Evolutionary conservation across 2,797 vertebrate genomes (phyloP).

Genomic region (Trematomus bernacchii): DNA sequence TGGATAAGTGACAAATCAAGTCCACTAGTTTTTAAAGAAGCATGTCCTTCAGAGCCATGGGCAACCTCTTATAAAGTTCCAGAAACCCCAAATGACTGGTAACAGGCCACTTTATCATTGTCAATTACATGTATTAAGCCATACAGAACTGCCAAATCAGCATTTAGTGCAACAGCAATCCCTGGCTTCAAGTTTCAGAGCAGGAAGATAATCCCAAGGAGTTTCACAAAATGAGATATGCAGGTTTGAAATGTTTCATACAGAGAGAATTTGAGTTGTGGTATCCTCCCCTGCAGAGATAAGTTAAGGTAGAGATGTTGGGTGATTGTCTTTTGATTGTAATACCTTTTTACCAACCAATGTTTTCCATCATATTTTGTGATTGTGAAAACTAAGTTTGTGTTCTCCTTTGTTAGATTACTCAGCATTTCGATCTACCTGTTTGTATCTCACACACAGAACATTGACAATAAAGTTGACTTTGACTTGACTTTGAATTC

Average conservation of each 20-base stretch:
- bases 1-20: too few species aligned
- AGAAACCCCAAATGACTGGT: too few species aligned
- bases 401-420: too few species aligned
- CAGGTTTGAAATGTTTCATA: neutral
- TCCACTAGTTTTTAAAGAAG: too few species aligned
- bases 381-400: neutral
- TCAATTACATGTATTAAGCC: neutral
- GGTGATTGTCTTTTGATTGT: neutral
- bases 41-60: too few species aligned
- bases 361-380: neutral
- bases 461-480: too few species aligned
- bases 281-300: too few species aligned
- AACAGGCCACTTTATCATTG: neutral
- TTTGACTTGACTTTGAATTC: conserved; percentile 21
- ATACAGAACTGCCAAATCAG: neutral
- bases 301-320: too few species aligned
- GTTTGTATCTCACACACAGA: too few species aligned
- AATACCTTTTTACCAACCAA: neutral
- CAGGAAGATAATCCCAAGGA: neutral
- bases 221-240: neutral
- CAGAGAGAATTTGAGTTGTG: neutral
- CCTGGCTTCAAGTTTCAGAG: neutral
- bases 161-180: neutral
- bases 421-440: too few species aligned
- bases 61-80: too few species aligned